These are phyloP conservation scores for Chionodraco myersi DNA, from an alignment of 2,113 vertebrate genomes.

Conservation along the genomic window DNA sequence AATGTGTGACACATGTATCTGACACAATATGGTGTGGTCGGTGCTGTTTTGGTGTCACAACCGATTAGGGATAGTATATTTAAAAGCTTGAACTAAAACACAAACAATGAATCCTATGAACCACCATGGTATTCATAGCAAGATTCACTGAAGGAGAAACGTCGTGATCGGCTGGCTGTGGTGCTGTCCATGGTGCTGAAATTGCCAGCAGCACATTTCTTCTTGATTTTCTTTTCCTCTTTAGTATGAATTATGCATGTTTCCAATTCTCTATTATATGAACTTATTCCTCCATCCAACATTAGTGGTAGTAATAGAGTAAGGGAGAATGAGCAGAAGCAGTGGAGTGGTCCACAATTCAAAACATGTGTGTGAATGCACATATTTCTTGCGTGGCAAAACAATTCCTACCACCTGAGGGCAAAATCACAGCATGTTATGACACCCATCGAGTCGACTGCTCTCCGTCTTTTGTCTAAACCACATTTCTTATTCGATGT, in stretches of 20 bases:
- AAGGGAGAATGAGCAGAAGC: conserved; percentile 10
- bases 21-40: conserved; percentile 28
- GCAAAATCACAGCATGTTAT: conserved; percentile 73
- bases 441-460: conserved; percentile 73
- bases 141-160: background rate
- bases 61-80: conserved; percentile 16
- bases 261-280: conserved; percentile 29
- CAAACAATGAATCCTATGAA: background rate
- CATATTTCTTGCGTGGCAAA: conserved; percentile 71
- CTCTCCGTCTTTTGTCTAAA: conserved; percentile 76
- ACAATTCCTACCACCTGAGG: conserved; percentile 70
- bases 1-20: conserved; percentile 32
- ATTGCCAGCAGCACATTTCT: background rate
- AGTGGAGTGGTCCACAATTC: conserved; percentile 27
- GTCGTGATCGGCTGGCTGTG: background rate
- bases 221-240: conserved; percentile 10
- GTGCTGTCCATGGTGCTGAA: conserved; percentile 81
- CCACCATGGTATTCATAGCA: background rate
- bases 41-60: conserved; percentile 26
- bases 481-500: conserved; percentile 78
- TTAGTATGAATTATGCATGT: conserved; percentile 31
- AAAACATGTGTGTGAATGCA: conserved; percentile 52
- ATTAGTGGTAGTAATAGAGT: background rate
- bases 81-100: conserved; percentile 1
- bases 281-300: conserved; percentile 4